Base-by-base conservation (phyloP, 2,888 invertebrate genomes). In the Cotesia congregata region DNA sequence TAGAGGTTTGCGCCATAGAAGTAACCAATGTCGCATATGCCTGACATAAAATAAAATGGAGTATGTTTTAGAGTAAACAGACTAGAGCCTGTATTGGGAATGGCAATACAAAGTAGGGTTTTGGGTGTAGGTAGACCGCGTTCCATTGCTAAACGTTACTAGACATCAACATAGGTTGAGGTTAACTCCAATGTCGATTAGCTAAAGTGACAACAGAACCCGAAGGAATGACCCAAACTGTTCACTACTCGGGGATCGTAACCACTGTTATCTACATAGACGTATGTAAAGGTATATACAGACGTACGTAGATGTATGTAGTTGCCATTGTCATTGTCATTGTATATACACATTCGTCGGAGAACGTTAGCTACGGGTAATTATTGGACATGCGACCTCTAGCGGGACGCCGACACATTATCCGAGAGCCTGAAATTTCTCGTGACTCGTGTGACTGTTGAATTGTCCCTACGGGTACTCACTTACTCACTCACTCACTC, bases 361-460 rank as follows among this genome's bases (percentile, higher is more conserved):
- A 72, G 62, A 30, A 72, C 61, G 40, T 72, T 72, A 17, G 61
- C n/a, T 60, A 40, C 17, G 5, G 62, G 38, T 39, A 62, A 72
- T 72, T 72, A n/a, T 40, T 39, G 39, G 12, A 62, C 6, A 9
- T 39, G 17, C 41, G 61, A 20, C 30, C 17, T 30, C 50, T 61
- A 40, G 61, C 62, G n/a, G 60, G 62, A 38, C 64, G 20, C 72
- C 72, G 61, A 38, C 62, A 72, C 72, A 72, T 72, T 41, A 72
- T 15, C 62, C 62, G 38, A 60, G 40, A 64, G 60, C 41, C 64
- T 17, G 50, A 72, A 72, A 73, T 65, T 73, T 73, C 72, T 73
- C 72, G 61, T 72, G 40, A 50, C 50, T 50, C 50, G 50, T 50
- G 50, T 50, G 50, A 50, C 50, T 50, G 50, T 50, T 50, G 60